Evolutionary conservation across 2,797 vertebrate genomes (phyloP), one percentile per base, ranked within the genome.

Genomic region (Rhinoraja longicauda): DNA sequence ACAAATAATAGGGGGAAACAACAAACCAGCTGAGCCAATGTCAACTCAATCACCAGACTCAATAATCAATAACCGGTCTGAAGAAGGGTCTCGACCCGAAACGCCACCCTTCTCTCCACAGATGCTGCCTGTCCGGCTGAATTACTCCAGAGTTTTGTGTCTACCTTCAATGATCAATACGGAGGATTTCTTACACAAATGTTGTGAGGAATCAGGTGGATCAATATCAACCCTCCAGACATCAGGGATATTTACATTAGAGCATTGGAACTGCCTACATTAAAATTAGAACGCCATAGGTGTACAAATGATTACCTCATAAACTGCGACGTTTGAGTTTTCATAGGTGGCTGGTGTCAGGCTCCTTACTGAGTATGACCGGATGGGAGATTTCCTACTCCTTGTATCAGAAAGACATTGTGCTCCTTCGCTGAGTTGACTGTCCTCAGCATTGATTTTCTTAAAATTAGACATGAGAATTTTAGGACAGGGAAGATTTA

Each of bases 291-390:
- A 67, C 6, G n/a, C 15, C n/a, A 6, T 17, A 19, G 9, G 36
- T 36, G 17, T 36, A 9, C 9, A 88, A 36, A 67, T 1, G 0
- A 36, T 95, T 93, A 97, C 97, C 96, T 97, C 96, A 39, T 94
- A 97, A 93, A 97, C 94, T 19, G 96, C 96, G 1, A 97, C 93
- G 73, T 97, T 97, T 93, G 97, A 96, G 95, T 97, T 97, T 94
- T 97, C 97, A 4, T 96, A 95, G 59, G 96, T 97, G 93, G 96
- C 96, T 0, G 97, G 97, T 1, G 96, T 95, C 6, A 94, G 94
- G 90, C 94, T 95, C 67, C 93, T 93, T 77, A 97, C 88, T 72
- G 93, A 92, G 29, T 93, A 96, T 82, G 95, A 90, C 67, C 86
- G 93, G 92, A 93, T 93, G 0, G 96, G 96, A 6, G 95, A 96